Percentiles rank a stretch among this genome's conserved stretches.
Evolutionary conservation across 2,888 invertebrate species (phyloP).

Genomic region (Amphiduros pacificus): DNA sequence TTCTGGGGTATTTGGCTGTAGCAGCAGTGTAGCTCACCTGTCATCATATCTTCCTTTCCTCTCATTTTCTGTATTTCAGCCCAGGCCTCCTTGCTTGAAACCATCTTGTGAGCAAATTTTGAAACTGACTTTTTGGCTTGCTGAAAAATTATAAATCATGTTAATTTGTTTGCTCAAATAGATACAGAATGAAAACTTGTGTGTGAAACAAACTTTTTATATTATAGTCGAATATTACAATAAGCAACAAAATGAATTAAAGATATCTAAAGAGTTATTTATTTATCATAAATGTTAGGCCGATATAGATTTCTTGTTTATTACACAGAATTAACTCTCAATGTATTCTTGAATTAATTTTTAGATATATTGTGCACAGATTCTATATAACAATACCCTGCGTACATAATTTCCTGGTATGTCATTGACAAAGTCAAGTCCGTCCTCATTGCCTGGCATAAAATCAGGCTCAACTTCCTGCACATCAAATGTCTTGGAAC

Average conservation of each 20-base stretch:
- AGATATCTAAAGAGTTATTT: no score
- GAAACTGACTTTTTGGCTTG: slow-evolving; percentile 21
- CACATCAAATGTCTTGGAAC: slow-evolving; percentile 59
- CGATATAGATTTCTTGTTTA: no score
- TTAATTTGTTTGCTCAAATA: not conserved
- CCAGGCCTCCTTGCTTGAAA: slow-evolving; percentile 50
- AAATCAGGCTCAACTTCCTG: slow-evolving; percentile 42
- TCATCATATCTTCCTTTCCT: slow-evolving; percentile 39
- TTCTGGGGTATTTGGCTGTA: no score
- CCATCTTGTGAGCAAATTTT: slow-evolving; percentile 33
- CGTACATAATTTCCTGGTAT: slow-evolving; percentile 29
- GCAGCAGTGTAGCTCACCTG: no score
- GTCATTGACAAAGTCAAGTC: slow-evolving; percentile 44
- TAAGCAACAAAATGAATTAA: no score
- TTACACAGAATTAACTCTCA: no score
- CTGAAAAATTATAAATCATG: not conserved
- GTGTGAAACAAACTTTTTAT: no score
- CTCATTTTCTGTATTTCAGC: slow-evolving; percentile 42
- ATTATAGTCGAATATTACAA: no score
- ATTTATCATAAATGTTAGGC: no score
- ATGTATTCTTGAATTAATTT: no score
- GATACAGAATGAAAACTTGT: not conserved
- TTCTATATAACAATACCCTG: no score
- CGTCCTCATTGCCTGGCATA: slow-evolving; percentile 44
- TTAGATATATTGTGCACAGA: no score